phyloP scores from a whole-genome alignment of 1,140 invertebrate genomes.

The Eupeodes corollae region DNA sequence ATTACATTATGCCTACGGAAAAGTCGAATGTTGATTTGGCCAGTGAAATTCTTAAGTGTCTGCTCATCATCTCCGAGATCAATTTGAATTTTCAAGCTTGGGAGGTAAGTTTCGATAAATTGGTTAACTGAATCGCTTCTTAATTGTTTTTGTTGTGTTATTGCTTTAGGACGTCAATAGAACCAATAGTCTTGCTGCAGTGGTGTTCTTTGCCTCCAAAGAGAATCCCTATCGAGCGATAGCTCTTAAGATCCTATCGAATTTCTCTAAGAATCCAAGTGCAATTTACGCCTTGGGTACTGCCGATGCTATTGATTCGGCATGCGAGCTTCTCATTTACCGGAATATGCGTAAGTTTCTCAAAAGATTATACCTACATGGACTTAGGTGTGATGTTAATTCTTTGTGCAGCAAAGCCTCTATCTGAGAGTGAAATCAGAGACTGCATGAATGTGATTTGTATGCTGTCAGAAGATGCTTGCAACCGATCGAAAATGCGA shows the following conservation, averaged over 20 bases:
- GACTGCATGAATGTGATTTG: conserved; percentile 34
- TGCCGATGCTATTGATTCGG: conserved; percentile 29
- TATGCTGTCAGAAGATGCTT: conserved; percentile 27
- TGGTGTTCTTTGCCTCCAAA: conserved; percentile 28
- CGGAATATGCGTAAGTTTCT: conserved; percentile 16
- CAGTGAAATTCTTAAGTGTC: conserved; percentile 30
- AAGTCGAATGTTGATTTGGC: conserved; percentile 21
- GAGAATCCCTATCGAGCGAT: conserved; percentile 22
- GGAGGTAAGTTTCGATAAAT: no score
- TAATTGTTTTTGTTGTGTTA: no score
- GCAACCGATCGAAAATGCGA: conserved; percentile 33
- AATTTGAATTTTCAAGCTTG: conserved; percentile 21
- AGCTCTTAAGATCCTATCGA: conserved; percentile 30
- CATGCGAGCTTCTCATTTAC: conserved; percentile 26
- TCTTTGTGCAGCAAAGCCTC: conserved; percentile 11
- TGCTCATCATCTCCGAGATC: conserved; percentile 23
- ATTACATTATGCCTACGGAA: conserved; percentile 25
- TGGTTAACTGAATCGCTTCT: no score
- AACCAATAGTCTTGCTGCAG: conserved; percentile 12
- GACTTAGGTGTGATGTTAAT: no score
- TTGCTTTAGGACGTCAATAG: conserved; percentile 11
- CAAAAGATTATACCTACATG: no score
- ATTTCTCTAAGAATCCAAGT: conserved; percentile 28
- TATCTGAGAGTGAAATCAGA: conserved; percentile 23
- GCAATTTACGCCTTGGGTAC: conserved; percentile 27